phyloP scores from a whole-genome alignment of 2,888 invertebrate genomes.

The Glaucopsyche alexis region DNA sequence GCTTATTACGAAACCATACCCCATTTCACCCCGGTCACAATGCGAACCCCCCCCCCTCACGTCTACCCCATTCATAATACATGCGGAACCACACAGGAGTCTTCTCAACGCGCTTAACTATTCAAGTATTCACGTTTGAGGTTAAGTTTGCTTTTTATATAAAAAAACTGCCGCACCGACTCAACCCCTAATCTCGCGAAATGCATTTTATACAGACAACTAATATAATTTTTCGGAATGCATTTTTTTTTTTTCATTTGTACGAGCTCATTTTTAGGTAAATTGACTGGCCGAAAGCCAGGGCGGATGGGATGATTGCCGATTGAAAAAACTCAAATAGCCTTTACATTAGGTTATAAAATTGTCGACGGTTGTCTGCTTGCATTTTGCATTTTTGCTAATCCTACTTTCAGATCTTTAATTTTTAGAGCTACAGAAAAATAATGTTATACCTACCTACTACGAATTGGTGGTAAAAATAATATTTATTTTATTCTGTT shows the following conservation, averaged over 20 bases:
- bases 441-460: no score
- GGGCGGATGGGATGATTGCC: conserved; percentile 5
- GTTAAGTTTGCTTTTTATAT: conserved; percentile 40
- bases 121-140: conserved; percentile 32
- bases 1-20: not conserved
- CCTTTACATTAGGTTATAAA: conserved; percentile 11
- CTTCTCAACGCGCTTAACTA: not conserved
- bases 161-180: not conserved
- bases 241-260: not conserved
- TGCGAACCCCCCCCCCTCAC: not conserved
- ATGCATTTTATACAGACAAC: not conserved
- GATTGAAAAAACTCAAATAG: conserved; percentile 9
- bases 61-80: conserved; percentile 14
- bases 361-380: conserved; percentile 2
- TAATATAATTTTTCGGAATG: conserved; percentile 5
- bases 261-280: conserved; percentile 19
- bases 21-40: not conserved
- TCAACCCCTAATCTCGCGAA: not conserved
- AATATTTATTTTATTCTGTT: no score
- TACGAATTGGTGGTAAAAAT: no score
- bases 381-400: not conserved
- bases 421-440: no score
- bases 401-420: not conserved
- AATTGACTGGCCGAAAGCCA: conserved; percentile 25
- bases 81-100: conserved; percentile 24